phyloP scores from a whole-genome alignment of 2,797 vertebrate genomes.

The Choloepus didactylus region DNA sequence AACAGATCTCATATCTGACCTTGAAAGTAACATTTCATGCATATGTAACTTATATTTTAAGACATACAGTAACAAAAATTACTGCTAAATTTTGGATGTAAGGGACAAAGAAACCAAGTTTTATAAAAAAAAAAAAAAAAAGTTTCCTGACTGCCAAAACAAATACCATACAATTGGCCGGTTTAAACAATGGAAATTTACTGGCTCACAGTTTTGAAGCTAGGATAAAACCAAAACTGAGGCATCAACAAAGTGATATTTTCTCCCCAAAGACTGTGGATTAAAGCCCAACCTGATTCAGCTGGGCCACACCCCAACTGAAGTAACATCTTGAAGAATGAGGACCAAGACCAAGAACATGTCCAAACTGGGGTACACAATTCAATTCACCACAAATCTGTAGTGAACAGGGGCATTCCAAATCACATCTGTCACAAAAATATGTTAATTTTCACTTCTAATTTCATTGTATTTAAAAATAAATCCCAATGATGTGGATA shows the following conservation, averaged over 20 bases:
- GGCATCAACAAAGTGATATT: too few relatives aligned
- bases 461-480: not conserved
- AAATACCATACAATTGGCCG: too few relatives aligned
- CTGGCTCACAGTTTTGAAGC: too few relatives aligned
- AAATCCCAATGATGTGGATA: not conserved
- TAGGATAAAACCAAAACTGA: too few relatives aligned
- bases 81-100: constrained; percentile 51
- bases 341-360: too few relatives aligned
- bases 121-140: not conserved
- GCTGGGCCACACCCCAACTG: too few relatives aligned
- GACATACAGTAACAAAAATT: constrained; percentile 53
- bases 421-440: not conserved
- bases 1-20: constrained; percentile 43
- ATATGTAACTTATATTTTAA: constrained; percentile 52
- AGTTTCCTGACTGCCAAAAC: not conserved
- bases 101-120: not conserved
- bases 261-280: too few relatives aligned
- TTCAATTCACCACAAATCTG: too few relatives aligned
- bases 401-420: constrained; percentile 37
- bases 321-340: too few relatives aligned
- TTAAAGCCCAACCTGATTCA: too few relatives aligned
- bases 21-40: not conserved
- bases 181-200: too few relatives aligned
- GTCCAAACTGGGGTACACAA: too few relatives aligned
- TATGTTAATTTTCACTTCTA: not conserved